Evolutionary conservation across 2,113 vertebrate species (phyloP).

Genomic region (Oryzias melastigma): DNA sequence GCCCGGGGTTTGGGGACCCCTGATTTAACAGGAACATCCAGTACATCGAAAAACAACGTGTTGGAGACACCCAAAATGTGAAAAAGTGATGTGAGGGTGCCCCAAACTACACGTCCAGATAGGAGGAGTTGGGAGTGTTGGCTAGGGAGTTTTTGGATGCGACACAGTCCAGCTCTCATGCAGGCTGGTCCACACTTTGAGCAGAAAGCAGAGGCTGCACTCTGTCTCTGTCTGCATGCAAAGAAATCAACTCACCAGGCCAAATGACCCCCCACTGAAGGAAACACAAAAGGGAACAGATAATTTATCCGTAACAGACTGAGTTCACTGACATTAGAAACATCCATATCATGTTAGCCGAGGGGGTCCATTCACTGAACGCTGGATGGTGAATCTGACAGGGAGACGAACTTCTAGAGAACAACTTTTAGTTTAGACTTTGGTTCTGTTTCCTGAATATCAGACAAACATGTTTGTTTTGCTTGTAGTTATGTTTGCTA

Average conservation of each 20-base stretch:
- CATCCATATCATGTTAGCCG: conserved; percentile 36
- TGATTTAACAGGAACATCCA: no score
- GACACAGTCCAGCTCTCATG: conserved; percentile 12
- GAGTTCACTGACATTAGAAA: conserved; percentile 29
- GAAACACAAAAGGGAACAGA: conserved; percentile 33
- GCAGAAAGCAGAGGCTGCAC: conserved; percentile 10
- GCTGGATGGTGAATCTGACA: not conserved
- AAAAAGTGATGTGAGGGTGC: no score
- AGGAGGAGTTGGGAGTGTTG: no score
- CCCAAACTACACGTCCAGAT: no score
- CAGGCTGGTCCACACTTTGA: conserved; percentile 15
- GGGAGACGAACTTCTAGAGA: not conserved
- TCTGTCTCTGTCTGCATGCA: conserved; percentile 23
- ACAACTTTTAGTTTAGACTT: conserved; percentile 9
- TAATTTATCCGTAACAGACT: conserved; percentile 21
- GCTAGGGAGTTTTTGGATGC: conserved; percentile 1
- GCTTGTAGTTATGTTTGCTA: not conserved
- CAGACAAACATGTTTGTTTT: not conserved
- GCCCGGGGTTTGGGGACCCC: no score
- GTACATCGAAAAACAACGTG: no score
- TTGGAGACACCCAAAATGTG: no score
- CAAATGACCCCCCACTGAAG: conserved; percentile 31
- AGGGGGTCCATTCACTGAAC: conserved; percentile 31
- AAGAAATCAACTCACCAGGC: conserved; percentile 28
- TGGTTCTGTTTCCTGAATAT: conserved; percentile 2